Percentiles rank a stretch among this genome's conserved stretches.
phyloP scores from a whole-genome alignment of 2,888 invertebrate species.

The Lycia hirtaria region DNA sequence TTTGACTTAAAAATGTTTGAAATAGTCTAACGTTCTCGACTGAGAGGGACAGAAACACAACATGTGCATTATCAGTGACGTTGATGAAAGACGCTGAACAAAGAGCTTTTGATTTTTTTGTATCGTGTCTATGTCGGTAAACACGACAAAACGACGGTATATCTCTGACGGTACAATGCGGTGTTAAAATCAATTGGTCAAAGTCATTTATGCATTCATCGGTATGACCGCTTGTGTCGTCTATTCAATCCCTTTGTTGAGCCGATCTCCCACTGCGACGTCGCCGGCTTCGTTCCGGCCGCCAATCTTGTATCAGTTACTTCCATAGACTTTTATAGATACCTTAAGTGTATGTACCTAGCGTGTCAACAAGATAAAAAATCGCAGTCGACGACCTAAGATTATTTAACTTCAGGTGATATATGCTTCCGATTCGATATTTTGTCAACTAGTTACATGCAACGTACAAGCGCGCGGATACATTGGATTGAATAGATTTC shows the following conservation, averaged over 20 bases:
- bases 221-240: slow-evolving; percentile 56
- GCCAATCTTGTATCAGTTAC: slow-evolving; percentile 53
- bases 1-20: slow-evolving; percentile 48
- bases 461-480: too few relatives aligned
- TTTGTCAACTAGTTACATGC: too few relatives aligned
- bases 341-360: too few relatives aligned
- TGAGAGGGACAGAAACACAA: slow-evolving; percentile 32
- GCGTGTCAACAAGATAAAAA: too few relatives aligned
- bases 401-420: too few relatives aligned
- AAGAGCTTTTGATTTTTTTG: slow-evolving; percentile 49
- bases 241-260: slow-evolving; percentile 70
- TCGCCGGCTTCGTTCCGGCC: slow-evolving; percentile 60
- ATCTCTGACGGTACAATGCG: slow-evolving; percentile 60
- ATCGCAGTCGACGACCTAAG: too few relatives aligned
- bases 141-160: slow-evolving; percentile 54
- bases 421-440: too few relatives aligned
- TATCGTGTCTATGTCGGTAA: slow-evolving; percentile 48
- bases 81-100: slow-evolving; percentile 49
- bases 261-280: slow-evolving; percentile 70
- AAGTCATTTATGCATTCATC: slow-evolving; percentile 74
- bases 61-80: slow-evolving; percentile 40
- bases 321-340: too few relatives aligned
- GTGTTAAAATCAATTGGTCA: slow-evolving; percentile 82
- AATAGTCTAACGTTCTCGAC: slow-evolving; percentile 40
- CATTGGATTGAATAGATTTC: too few relatives aligned